Evolutionary conservation across 2,113 vertebrate species (phyloP).

Genomic region (Rhinolophus ferrumequinum): DNA sequence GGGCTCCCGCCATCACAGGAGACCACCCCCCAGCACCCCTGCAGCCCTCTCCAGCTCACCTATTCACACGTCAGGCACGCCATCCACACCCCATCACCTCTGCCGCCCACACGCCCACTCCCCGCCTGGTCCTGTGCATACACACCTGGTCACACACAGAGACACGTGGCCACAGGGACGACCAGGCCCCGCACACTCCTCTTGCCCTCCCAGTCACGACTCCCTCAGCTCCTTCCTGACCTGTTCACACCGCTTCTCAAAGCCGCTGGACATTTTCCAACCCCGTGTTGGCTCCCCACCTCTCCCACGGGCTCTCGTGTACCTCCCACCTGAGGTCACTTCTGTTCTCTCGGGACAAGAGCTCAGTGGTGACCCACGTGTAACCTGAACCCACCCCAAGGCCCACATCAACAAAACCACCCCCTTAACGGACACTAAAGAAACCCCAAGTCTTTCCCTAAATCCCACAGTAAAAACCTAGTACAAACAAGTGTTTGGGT

Average conservation of each 20-base stretch:
- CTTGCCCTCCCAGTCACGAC: not conserved
- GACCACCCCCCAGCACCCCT: not conserved
- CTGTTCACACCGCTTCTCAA: accelerated
- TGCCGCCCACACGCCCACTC: not conserved
- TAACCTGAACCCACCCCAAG: not conserved
- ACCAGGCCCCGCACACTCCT: too few relatives aligned
- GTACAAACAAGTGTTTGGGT: constrained; percentile 84
- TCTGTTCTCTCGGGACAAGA: not conserved
- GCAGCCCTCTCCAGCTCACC: too few relatives aligned
- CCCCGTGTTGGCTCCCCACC: accelerated
- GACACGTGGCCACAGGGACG: accelerated
- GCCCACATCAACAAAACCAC: not conserved
- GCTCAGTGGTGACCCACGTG: too few relatives aligned
- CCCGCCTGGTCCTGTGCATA: too few relatives aligned
- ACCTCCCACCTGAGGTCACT: not conserved
- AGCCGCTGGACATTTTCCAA: not conserved
- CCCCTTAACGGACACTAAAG: constrained; percentile 56
- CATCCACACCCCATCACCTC: not conserved
- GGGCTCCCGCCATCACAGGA: not conserved
- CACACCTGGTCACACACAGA: accelerated
- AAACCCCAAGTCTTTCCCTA: constrained; percentile 79
- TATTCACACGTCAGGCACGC: not conserved
- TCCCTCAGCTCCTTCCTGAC: too few relatives aligned
- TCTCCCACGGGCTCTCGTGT: not conserved
- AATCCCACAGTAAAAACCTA: constrained; percentile 90